phyloP scores from a whole-genome alignment of 1,140 invertebrate genomes.

The Coelopa frigida region DNA sequence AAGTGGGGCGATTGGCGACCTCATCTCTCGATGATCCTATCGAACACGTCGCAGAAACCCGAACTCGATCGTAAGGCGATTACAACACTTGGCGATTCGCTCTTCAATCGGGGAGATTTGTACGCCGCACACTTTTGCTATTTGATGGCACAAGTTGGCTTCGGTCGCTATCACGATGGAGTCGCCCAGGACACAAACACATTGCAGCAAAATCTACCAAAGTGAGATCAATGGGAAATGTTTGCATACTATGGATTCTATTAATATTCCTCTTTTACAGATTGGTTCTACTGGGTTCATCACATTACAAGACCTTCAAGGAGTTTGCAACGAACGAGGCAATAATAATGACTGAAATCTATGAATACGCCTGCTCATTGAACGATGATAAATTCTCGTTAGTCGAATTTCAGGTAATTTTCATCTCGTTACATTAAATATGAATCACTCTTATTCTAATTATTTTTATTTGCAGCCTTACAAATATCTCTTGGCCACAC shows the following conservation, averaged over 20 bases:
- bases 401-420: slow-evolving; percentile 59
- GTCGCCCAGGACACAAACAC: slow-evolving; percentile 32
- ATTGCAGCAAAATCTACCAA: slow-evolving; percentile 31
- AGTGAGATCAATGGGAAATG: slow-evolving; percentile 14
- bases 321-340: slow-evolving; percentile 74
- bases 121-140: slow-evolving; percentile 92
- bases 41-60: slow-evolving; percentile 71
- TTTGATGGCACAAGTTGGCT: slow-evolving; percentile 75
- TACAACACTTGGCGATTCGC: slow-evolving; percentile 66
- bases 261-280: slow-evolving; percentile 48
- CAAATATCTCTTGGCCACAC: slow-evolving; percentile 64
- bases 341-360: slow-evolving; percentile 89
- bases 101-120: slow-evolving; percentile 62
- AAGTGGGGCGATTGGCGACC: slow-evolving; percentile 94
- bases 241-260: background rate
- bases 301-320: slow-evolving; percentile 53
- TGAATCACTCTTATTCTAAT: background rate
- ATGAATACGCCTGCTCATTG: slow-evolving; percentile 83
- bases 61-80: slow-evolving; percentile 80
- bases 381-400: slow-evolving; percentile 68
- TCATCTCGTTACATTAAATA: slow-evolving; percentile 2
- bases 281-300: slow-evolving; percentile 72
- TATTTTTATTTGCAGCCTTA: slow-evolving; percentile 49
- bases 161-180: slow-evolving; percentile 50
- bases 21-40: slow-evolving; percentile 89